Evolutionary conservation across 2,797 vertebrate genomes (phyloP).

Genomic region (Urocyon cinereoargenteus): DNA sequence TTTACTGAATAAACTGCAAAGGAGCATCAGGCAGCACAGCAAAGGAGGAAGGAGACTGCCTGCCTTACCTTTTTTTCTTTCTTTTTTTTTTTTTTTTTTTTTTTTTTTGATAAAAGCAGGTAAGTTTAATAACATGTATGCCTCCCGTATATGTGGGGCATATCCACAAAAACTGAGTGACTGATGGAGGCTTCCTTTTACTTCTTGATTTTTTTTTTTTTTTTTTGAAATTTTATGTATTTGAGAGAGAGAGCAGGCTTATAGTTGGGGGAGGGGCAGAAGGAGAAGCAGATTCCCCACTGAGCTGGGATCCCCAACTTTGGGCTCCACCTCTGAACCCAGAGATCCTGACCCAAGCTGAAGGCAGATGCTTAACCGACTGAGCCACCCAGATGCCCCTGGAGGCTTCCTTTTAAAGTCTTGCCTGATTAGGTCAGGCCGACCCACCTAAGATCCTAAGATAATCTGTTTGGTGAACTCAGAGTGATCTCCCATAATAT

Average conservation of each 20-base stretch:
- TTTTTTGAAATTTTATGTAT: too few relatives aligned
- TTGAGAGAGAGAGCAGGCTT: too few relatives aligned
- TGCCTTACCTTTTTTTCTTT: not conserved
- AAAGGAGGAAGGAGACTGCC: not conserved
- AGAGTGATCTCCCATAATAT: not conserved
- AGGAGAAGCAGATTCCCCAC: too few relatives aligned
- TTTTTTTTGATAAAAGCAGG: too few relatives aligned
- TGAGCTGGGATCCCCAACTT: too few relatives aligned
- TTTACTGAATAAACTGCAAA: not conserved
- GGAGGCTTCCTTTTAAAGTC: not conserved
- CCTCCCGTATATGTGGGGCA: too few relatives aligned
- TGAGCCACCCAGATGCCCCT: not conserved
- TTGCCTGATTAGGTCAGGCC: not conserved
- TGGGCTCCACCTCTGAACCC: not conserved
- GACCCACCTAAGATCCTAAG: not conserved
- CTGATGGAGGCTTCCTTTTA: too few relatives aligned
- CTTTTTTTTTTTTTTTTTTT: too few relatives aligned
- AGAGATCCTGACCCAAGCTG: not conserved
- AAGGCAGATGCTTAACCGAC: not conserved
- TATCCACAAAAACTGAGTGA: too few relatives aligned
- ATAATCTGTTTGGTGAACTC: not conserved
- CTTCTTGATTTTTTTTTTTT: too few relatives aligned
- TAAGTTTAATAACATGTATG: too few relatives aligned
- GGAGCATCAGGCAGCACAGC: not conserved
- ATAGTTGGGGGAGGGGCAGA: too few relatives aligned